Evolutionary conservation across 2,113 vertebrate species (phyloP), one percentile per base, ranked within the genome.

Genomic region (Hylia prasina): DNA sequence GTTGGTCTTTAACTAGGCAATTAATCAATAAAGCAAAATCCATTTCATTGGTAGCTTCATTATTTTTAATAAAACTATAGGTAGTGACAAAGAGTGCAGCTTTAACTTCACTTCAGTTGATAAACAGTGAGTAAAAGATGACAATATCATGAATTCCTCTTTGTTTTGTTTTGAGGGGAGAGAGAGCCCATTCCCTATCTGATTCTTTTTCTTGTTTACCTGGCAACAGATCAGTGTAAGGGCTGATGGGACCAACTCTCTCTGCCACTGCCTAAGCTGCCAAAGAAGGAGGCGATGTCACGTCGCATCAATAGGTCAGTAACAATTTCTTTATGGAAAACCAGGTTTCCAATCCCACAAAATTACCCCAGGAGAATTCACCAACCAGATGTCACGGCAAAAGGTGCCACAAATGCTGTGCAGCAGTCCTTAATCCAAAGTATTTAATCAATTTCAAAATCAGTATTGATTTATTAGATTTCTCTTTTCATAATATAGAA

Each of bases 261-360:
- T 60, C 7, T 60, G 5, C 75, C 73, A 10, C 61, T 35, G 61
- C 61, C 45, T 45, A 87, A 45, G 19, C 33, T 85, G 93, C 63
- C 73, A 80, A 64, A 88, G 65, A 91, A 90, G 30, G 37, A 94
- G 72, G 12, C 42, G 47, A 21, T 85, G 54, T 76, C 70, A 66
- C 72, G 78, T 82, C 9, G 0, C 56, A 61, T 70, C 71, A 82
- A 79, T 78, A 94, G 64, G 89, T 77, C 81, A 88, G 47, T 47
- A 87, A 75, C 58, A 72, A 87, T 87, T 94, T 81, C 44, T 95
- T 89, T 82, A 89, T 28, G n/a, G 23, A 92, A 97, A 90, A 51
- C 16, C 50, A 70, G 57, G 85, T 60, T 96, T 94, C 44, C 30
- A 82, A 16, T 69, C 87, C 61, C 77, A 83, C 53, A 92, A 33